These are phyloP conservation scores for Turritopsis dohrnii DNA, from an alignment of 30 jellyfish, hydroid and myxozoan genomes.

Conservation along the genomic window DNA sequence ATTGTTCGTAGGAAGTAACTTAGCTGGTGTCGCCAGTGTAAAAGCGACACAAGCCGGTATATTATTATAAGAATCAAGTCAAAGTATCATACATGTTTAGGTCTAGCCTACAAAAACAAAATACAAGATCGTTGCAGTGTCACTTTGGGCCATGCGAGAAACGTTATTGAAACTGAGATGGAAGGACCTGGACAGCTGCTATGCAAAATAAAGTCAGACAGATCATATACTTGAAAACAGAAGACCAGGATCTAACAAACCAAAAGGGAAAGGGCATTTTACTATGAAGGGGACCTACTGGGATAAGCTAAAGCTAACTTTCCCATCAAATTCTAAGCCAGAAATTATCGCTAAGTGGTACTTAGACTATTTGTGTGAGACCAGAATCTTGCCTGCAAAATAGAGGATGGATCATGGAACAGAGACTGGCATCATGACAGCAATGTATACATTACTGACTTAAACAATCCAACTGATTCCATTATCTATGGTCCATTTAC, in stretches of 20 bases:
- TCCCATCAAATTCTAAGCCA: constrained; percentile 59
- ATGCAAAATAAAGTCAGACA: no score
- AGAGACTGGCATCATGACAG: constrained; percentile 41
- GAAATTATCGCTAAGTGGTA: constrained; percentile 45
- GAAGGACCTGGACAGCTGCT: no score
- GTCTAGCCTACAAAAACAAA: constrained; percentile 7
- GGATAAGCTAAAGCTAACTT: constrained; percentile 53
- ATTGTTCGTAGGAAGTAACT: no score
- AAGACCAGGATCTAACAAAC: neutral
- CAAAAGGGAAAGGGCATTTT: constrained; percentile 11
- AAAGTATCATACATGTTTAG: neutral
- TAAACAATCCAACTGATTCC: no score
- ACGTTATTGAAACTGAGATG: no score
- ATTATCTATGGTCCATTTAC: no score
- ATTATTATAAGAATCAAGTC: no score
- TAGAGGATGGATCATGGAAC: constrained; percentile 45
- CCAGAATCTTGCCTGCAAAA: constrained; percentile 15
- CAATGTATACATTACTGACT: constrained; percentile 1
- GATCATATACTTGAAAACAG: neutral
- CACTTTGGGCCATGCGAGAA: no score
- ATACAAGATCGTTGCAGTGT: no score
- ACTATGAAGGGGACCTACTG: constrained; percentile 36
- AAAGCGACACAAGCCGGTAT: neutral
- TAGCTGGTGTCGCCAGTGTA: constrained; percentile 10
- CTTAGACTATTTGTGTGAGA: constrained; percentile 34